phyloP scores from a whole-genome alignment of 1,140 invertebrate species.

The Drosophila sulfurigaster region DNA sequence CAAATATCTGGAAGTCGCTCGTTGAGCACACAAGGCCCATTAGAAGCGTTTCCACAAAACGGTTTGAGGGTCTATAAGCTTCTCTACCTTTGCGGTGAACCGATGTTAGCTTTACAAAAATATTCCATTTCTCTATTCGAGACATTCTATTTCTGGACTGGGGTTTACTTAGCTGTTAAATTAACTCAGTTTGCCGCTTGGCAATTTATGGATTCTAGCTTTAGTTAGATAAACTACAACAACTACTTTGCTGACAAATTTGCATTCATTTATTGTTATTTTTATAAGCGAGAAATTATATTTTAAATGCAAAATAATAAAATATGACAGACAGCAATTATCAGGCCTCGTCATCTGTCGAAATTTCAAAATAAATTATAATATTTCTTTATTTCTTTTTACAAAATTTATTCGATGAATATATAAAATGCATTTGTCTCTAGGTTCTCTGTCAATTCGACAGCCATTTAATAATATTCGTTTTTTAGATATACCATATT shows the following conservation, averaged over 20 bases:
- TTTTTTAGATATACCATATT: neutral
- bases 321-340: too few relatives aligned
- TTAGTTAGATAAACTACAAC: neutral
- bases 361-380: too few relatives aligned
- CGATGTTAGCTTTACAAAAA: conserved; percentile 1
- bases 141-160: conserved; percentile 16
- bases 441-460: neutral
- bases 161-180: conserved; percentile 18
- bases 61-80: neutral
- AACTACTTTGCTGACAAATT: neutral
- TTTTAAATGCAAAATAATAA: too few relatives aligned
- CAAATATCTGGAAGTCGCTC: conserved; percentile 37
- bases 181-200: conserved; percentile 4
- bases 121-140: conserved; percentile 6
- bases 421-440: neutral
- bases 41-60: conserved; percentile 27
- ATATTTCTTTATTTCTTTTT: too few relatives aligned
- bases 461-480: neutral
- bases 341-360: too few relatives aligned
- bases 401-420: too few relatives aligned
- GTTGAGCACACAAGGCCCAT: conserved; percentile 36
- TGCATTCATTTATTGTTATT: neutral
- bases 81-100: conserved; percentile 2
- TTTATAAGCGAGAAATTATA: too few relatives aligned
- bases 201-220: neutral